Base-by-base conservation (phyloP, 2,113 vertebrate species). In the Ciconia maguari region DNA sequence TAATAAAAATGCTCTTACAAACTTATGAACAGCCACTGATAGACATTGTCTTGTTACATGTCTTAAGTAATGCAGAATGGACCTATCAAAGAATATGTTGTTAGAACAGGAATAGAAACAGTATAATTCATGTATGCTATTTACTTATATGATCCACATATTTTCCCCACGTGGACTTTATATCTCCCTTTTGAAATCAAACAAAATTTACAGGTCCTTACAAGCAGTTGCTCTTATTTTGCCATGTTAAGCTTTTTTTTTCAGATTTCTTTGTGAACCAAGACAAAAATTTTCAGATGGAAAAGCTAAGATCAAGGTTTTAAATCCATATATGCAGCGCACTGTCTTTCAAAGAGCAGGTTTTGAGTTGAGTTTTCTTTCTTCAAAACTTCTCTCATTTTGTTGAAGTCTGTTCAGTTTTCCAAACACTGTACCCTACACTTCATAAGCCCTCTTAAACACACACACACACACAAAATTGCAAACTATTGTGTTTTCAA, bases 111-210 rank as follows among this genome's bases (percentile, higher is more conserved):
- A 55, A 42, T 29, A 41, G 44, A 87, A 84, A 16, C 8, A 10
- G 0, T 55, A 4, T 32, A 58, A 34, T 5, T 34, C 0, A 2
- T 52, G 1, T 15, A 9, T 58, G 25, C 1, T 70, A 12, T 44
- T 84, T 42, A 30, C 4, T 54, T n/a, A 57, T 27, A 61, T 9
- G 6, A 7, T 49, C 3, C 11, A 16, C 6, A 16, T 49, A 27
- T 61, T 94, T 81, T 41, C 13, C 25, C 87, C 0, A 1, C 13
- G 11, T 7, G 11, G 8, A 66, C 26, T 78, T 52, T 14, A 0
- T 22, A 61, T 65, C 2, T n/a, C 7, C 7, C 7, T 72, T 89
- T 44, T 48, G 22, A 93, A 93, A 81, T 48, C 8, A 74, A 55
- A 25, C 1, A 29, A 75, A 51, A 10, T 27, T 34, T 34, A 29